Evolutionary conservation across 1,140 invertebrate species (phyloP), one percentile per base, ranked within the genome.

Genomic region (Megathymus violae): DNA sequence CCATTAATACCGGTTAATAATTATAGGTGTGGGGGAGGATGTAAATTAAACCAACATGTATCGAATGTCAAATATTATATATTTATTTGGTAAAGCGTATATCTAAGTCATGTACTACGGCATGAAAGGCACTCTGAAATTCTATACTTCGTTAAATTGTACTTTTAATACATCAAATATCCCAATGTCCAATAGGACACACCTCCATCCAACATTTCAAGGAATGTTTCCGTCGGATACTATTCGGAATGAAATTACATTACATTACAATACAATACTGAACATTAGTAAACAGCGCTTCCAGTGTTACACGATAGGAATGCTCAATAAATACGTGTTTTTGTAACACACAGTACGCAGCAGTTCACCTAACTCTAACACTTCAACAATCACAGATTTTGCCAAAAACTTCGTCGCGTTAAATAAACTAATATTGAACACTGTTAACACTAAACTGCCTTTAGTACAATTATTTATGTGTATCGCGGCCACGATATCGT

Each of bases 71-170:
- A 31, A 58, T 58, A 72, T 71, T 66, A 74, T 75, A 78, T 52
- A 66, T 84, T 82, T 82, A 85, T 85, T 85, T 85, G 82, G 82
- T 85, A 82, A 85, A 81, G 80, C 82, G 74, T 79, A 82, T 78
- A 69, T 79, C 77, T 81, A 76, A 76, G 69, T 81, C 71, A 80
- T 77, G 64, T 78, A 75, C 60, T 80, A 78, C 71, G 75, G 74
- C 76, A 73, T 75, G 68, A 76, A 67, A 85, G 82, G 82, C 82
- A 85, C 80, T 77, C 74, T 44, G 50, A 61, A 52, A 62, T 52
- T 70, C 59, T 76, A 67, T 77, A 79, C 71, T 76, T 66, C n/a
- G 13, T 62, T 62, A 64, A 70, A 52, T 75, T 71, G 70, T 80
- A 74, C 74, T 74, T 61, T 64, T 22, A 66, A 62, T 62, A 69